These are phyloP conservation scores for Tautogolabrus adspersus DNA, from an alignment of 2,113 vertebrate genomes.

Conservation along the genomic window DNA sequence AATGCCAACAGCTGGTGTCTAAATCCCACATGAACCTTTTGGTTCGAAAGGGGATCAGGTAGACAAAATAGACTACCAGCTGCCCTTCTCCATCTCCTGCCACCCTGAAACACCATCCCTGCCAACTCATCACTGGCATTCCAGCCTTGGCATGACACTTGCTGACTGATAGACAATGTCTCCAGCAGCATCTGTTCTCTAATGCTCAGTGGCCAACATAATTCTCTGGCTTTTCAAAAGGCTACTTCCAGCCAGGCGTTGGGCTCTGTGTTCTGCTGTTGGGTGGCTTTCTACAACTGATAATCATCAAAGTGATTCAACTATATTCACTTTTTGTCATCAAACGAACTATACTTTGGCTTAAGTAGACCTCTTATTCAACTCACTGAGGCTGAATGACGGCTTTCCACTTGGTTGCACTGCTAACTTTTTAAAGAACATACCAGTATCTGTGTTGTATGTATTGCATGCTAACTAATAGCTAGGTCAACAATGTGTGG, in stretches of 20 bases:
- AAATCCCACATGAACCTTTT: slow-evolving; percentile 61
- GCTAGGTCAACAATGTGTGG: slow-evolving; percentile 35
- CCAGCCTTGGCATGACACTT: slow-evolving; percentile 62
- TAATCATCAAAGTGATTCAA: slow-evolving; percentile 51
- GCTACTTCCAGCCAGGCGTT: slow-evolving; percentile 34
- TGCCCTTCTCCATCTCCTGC: slow-evolving; percentile 53
- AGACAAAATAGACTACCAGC: slow-evolving; percentile 67
- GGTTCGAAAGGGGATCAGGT: slow-evolving; percentile 62
- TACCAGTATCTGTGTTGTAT: slow-evolving; percentile 39
- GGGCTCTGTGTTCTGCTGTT: slow-evolving; percentile 28
- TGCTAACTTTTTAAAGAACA: slow-evolving; percentile 52
- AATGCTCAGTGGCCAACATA: slow-evolving; percentile 56
- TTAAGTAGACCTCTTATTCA: slow-evolving; percentile 26
- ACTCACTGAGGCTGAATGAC: slow-evolving; percentile 47
- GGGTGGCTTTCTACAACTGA: slow-evolving; percentile 23
- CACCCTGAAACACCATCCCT: slow-evolving; percentile 23
- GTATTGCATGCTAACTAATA: slow-evolving; percentile 58
- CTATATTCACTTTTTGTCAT: slow-evolving; percentile 25
- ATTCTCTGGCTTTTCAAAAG: slow-evolving; percentile 51
- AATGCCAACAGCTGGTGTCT: slow-evolving; percentile 67
- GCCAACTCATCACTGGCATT: slow-evolving; percentile 54
- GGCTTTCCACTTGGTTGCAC: slow-evolving; percentile 40
- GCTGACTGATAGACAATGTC: slow-evolving; percentile 78
- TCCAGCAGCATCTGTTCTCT: slow-evolving; percentile 76
- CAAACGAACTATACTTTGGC: slow-evolving; percentile 34